Evolutionary conservation across 2,888 invertebrate genomes (phyloP).

Genomic region (Danaus chrysippus): DNA sequence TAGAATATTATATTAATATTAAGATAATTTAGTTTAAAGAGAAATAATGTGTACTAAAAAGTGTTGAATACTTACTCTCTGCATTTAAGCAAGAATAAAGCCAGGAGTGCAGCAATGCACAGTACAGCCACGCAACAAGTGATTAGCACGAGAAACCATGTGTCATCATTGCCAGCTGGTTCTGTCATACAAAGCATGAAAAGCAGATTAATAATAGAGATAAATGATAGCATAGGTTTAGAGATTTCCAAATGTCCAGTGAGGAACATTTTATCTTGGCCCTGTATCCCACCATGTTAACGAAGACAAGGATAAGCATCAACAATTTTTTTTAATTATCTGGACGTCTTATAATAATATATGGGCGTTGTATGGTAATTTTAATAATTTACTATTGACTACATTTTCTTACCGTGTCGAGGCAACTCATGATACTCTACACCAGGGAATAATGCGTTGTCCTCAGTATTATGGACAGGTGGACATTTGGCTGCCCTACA

Average conservation of each 20-base stretch:
- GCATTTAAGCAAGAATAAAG: constrained; percentile 88
- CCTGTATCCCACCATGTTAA: no score
- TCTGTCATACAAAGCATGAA: constrained; percentile 41
- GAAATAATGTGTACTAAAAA: not conserved
- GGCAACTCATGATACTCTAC: constrained; percentile 90
- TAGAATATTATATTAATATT: not conserved
- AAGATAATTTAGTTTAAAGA: not conserved
- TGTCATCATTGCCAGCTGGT: constrained; percentile 83
- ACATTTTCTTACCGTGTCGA: constrained; percentile 80
- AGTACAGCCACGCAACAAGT: constrained; percentile 89
- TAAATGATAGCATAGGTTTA: no score
- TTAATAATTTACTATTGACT: no score
- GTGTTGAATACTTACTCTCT: constrained; percentile 83
- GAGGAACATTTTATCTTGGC: no score
- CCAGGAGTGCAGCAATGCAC: constrained; percentile 87
- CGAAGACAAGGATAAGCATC: no score
- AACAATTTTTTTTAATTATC: no score
- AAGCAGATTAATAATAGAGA: not conserved
- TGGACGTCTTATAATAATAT: no score
- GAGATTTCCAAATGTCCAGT: no score
- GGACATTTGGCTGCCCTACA: constrained; percentile 83
- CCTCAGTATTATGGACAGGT: constrained; percentile 73
- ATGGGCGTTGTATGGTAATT: no score
- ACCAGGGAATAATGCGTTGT: constrained; percentile 76
- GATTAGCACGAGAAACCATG: constrained; percentile 89